Percentiles rank a stretch among this genome's conserved stretches.
Evolutionary conservation across 2,797 vertebrate genomes (phyloP).

Genomic region (Uromys caudimaculatus): DNA sequence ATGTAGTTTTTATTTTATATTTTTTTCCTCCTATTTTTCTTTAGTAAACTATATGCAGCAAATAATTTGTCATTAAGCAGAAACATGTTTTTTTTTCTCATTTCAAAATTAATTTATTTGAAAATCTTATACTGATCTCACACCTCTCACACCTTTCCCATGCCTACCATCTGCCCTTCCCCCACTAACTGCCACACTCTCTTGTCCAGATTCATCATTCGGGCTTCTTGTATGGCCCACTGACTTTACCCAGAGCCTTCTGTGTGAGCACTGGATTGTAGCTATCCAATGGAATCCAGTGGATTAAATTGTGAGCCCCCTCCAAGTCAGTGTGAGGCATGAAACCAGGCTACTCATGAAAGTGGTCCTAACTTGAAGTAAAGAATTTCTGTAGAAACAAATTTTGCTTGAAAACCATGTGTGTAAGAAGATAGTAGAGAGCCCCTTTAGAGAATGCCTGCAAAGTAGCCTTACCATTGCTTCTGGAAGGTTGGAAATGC

Average conservation of each 20-base stretch:
- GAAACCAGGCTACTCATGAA: background rate
- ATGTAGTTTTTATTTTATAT: background rate
- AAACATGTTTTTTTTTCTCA: background rate
- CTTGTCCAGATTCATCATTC: background rate
- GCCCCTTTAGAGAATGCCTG: background rate
- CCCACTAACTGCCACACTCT: background rate
- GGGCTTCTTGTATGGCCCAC: background rate
- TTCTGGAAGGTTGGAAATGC: background rate
- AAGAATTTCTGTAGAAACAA: background rate
- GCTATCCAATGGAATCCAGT: background rate
- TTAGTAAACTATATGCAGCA: background rate
- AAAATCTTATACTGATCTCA: background rate
- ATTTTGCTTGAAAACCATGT: background rate
- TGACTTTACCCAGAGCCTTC: background rate
- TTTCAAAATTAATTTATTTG: background rate
- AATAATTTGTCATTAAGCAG: background rate
- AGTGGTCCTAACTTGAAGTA: background rate
- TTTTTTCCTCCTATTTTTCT: background rate
- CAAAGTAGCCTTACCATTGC: background rate
- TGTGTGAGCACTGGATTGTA: background rate
- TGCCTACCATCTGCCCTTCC: background rate
- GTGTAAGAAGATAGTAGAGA: background rate
- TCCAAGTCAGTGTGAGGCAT: background rate
- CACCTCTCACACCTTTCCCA: background rate
- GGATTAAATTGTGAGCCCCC: background rate